A percentile compares a stretch with the other conserved stretches of the same genome.
phyloP scores from a whole-genome alignment of 2,797 vertebrate genomes.

The Austrolebias charrua region DNA sequence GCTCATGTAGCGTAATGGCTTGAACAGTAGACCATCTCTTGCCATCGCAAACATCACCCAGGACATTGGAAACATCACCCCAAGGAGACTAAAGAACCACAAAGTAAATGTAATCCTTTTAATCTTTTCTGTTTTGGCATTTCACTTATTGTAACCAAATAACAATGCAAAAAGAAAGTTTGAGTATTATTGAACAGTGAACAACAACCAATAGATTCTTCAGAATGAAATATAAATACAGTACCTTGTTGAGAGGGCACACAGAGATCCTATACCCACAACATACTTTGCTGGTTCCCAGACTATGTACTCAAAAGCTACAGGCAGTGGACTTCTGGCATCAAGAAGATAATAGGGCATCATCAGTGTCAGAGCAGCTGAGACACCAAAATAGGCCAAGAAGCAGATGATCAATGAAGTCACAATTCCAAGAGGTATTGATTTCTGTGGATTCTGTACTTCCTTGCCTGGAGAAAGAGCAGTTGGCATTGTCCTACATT shows the following conservation, averaged over 20 bases:
- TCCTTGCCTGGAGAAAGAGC: constrained; percentile 77
- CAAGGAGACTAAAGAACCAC: constrained; percentile 77
- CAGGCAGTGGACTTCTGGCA: constrained; percentile 76
- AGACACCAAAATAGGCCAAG: constrained; percentile 80
- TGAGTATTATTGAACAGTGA: not conserved
- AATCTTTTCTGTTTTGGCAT: not conserved
- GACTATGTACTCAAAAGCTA: constrained; percentile 79
- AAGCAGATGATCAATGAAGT: constrained; percentile 82
- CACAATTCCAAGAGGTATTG: constrained; percentile 80
- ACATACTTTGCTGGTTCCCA: constrained; percentile 79
- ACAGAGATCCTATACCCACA: constrained; percentile 82
- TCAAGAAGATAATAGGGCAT: constrained; percentile 84
- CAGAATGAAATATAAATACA: constrained; percentile 33
- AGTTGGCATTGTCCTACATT: not conserved
- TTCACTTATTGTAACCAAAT: too few relatives aligned
- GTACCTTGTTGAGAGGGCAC: constrained; percentile 83
- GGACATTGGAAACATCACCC: constrained; percentile 85
- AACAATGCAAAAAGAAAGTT: too few relatives aligned
- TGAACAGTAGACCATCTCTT: constrained; percentile 83
- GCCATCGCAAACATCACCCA: constrained; percentile 86
- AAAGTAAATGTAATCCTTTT: not conserved
- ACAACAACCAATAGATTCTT: not conserved
- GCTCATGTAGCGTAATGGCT: constrained; percentile 73
- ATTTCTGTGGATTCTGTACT: constrained; percentile 78
- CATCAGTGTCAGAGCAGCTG: constrained; percentile 82